A percentile compares a stretch with the other conserved stretches of the same genome.
These are phyloP conservation scores for Apotomis betuletana DNA, from an alignment of 2,888 invertebrate genomes.

Conservation along the genomic window DNA sequence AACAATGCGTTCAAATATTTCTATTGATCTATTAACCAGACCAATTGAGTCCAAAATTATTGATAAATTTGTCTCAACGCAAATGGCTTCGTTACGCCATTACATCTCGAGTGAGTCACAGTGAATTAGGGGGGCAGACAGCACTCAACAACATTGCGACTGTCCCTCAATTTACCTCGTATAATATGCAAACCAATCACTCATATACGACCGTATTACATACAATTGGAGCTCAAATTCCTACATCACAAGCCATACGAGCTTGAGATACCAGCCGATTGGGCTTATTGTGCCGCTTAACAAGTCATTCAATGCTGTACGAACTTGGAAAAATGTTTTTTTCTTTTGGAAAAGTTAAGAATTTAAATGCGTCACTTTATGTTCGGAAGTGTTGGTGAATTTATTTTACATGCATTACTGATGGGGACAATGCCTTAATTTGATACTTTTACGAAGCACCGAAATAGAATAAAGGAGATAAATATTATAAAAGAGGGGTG, in stretches of 20 bases:
- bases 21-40: slow-evolving; percentile 3
- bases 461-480: neutral
- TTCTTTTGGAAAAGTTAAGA: slow-evolving; percentile 29
- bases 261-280: slow-evolving; percentile 42
- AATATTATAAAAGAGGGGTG: neutral
- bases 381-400: slow-evolving; percentile 16
- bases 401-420: slow-evolving; percentile 26
- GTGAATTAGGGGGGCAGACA: slow-evolving; percentile 50
- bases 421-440: neutral
- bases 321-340: slow-evolving; percentile 28
- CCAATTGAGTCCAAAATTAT: slow-evolving; percentile 48
- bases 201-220: neutral
- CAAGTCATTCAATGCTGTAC: slow-evolving; percentile 60
- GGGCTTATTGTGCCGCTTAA: slow-evolving; percentile 64
- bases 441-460: neutral
- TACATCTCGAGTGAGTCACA: slow-evolving; percentile 60
- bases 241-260: neutral
- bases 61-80: slow-evolving; percentile 55
- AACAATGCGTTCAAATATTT: neutral
- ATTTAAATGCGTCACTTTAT: slow-evolving; percentile 21
- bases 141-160: slow-evolving; percentile 49
- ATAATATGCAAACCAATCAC: neutral
- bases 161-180: neutral
- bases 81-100: slow-evolving; percentile 60
- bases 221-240: neutral